These are phyloP conservation scores for Nomada ruficornis DNA, from an alignment of 2,888 invertebrate genomes.

Conservation along the genomic window DNA sequence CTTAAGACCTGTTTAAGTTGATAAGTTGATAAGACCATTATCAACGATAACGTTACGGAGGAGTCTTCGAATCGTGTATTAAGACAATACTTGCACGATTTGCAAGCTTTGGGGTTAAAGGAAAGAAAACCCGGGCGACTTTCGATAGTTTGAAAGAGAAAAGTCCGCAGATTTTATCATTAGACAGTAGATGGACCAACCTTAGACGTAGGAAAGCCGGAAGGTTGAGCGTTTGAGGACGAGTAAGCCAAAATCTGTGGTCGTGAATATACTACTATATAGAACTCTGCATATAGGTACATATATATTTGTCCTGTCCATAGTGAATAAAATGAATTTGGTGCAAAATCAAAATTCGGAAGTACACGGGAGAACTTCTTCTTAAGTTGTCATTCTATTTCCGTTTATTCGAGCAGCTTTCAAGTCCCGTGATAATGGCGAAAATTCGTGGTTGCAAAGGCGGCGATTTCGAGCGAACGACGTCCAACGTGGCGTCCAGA, in stretches of 20 bases:
- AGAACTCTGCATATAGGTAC: no score
- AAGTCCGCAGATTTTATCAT: background rate
- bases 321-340: no score
- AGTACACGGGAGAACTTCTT: background rate
- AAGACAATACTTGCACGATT: background rate
- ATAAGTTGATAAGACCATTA: background rate
- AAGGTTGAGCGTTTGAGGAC: background rate
- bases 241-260: background rate
- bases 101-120: background rate
- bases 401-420: no score
- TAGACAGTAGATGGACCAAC: background rate
- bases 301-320: no score
- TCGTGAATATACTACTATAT: background rate
- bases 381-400: background rate
- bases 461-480: background rate
- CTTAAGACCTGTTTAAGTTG: no score
- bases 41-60: no score
- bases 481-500: no score
- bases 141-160: background rate
- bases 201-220: background rate
- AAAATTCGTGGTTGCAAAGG: background rate
- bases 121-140: background rate
- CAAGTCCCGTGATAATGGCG: background rate
- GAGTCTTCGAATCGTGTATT: no score
- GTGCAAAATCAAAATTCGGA: background rate